Evolutionary conservation across 2,113 vertebrate genomes (phyloP).

Genomic region (Centrocercus urophasianus): DNA sequence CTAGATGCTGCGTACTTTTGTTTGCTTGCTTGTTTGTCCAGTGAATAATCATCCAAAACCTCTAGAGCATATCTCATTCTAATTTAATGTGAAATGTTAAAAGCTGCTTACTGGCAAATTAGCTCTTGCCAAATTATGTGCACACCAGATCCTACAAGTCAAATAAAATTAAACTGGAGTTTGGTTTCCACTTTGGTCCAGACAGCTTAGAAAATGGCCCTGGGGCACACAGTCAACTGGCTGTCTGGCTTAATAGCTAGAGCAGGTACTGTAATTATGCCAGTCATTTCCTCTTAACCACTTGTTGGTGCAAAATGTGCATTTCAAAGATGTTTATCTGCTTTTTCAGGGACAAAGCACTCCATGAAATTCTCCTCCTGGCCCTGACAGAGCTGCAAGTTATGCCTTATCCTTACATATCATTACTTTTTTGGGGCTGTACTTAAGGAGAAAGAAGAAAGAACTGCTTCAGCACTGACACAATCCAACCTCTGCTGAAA

Average conservation of each 20-base stretch:
- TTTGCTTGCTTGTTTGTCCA: conserved; percentile 51
- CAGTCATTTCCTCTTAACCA: neutral
- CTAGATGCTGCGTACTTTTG: neutral
- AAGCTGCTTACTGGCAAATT: conserved; percentile 52
- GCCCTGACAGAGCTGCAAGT: neutral
- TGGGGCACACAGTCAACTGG: neutral
- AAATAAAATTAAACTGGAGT: conserved; percentile 40
- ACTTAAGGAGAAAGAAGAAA: neutral
- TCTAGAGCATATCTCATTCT: conserved; percentile 29
- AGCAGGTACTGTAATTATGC: neutral
- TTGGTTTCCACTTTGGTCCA: neutral
- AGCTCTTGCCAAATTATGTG: conserved; percentile 34
- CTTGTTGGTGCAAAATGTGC: neutral
- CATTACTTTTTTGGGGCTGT: neutral
- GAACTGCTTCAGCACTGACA: neutral
- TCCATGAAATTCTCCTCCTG: neutral
- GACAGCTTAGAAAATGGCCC: neutral
- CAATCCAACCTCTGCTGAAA: neutral
- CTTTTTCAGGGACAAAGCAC: neutral
- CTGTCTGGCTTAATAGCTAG: neutral
- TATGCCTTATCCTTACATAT: neutral
- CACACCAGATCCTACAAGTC: conserved; percentile 38
- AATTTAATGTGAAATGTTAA: conserved; percentile 60
- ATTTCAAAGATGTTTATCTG: neutral
- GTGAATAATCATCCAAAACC: conserved; percentile 52